Evolutionary conservation across 2,113 vertebrate species (phyloP).

Genomic region (Manacus vitellinus): DNA sequence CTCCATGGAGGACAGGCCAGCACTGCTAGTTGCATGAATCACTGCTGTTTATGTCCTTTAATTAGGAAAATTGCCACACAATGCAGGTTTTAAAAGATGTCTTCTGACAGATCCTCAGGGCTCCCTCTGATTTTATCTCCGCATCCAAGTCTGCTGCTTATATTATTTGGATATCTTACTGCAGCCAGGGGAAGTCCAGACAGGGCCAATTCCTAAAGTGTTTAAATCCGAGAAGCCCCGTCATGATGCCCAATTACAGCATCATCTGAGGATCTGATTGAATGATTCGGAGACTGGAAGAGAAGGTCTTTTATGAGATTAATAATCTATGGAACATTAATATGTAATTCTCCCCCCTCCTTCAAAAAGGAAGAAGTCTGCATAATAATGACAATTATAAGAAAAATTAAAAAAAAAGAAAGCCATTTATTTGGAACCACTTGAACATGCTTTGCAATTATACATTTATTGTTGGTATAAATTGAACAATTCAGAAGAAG

Average conservation of each 20-base stretch:
- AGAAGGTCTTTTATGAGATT: not conserved
- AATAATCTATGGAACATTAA: conserved; percentile 17
- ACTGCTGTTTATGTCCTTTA: conserved; percentile 10
- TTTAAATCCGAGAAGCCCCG: not conserved
- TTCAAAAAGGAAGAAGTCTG: not conserved
- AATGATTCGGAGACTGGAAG: not conserved
- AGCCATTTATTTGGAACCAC: not conserved
- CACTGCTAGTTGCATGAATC: not conserved
- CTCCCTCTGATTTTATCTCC: not conserved
- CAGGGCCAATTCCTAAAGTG: not conserved
- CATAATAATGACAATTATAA: conserved; percentile 9
- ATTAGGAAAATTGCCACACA: not conserved
- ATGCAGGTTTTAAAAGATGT: not conserved
- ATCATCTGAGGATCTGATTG: not conserved
- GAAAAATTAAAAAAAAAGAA: not conserved
- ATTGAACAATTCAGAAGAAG: not conserved
- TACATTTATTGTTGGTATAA: conserved; percentile 3
- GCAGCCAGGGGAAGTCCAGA: not conserved
- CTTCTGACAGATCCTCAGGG: not conserved
- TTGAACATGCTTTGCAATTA: not conserved
- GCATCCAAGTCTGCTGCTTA: not conserved
- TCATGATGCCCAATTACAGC: not conserved
- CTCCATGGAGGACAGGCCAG: not conserved
- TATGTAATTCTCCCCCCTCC: not conserved
- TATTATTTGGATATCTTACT: not conserved